These are phyloP conservation scores for Aricia agestis DNA, from an alignment of 1,140 invertebrate species.

Conservation along the genomic window DNA sequence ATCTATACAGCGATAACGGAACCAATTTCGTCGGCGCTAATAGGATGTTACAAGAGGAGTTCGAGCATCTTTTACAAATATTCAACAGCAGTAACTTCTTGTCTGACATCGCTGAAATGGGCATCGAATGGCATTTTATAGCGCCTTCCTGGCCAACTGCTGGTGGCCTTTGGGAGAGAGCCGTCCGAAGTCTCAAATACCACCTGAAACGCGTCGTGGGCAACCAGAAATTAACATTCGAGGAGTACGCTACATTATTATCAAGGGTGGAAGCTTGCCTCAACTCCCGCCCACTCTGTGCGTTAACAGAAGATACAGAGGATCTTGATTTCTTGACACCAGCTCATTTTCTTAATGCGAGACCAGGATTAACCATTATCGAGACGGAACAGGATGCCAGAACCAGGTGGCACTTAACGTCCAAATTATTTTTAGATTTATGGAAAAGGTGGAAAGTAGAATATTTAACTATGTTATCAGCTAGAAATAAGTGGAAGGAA, in stretches of 20 bases:
- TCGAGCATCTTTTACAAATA: conserved; percentile 1
- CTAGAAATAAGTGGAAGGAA: conserved; percentile 20
- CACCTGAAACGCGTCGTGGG: conserved; percentile 35
- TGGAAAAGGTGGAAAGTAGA: conserved; percentile 24
- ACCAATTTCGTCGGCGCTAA: conserved; percentile 54
- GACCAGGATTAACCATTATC: conserved; percentile 20
- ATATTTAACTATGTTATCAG: conserved; percentile 18
- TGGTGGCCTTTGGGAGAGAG: conserved; percentile 17
- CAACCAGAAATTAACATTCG: conserved; percentile 34
- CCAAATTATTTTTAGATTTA: conserved; percentile 18
- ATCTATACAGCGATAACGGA: conserved; percentile 53
- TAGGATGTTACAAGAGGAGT: conserved; percentile 22
- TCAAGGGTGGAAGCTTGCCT: conserved; percentile 35
- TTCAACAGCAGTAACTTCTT: conserved; percentile 11
- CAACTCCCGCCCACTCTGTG: conserved; percentile 43
- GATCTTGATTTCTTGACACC: conserved; percentile 36
- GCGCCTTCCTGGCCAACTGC: conserved; percentile 29
- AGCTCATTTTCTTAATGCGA: conserved; percentile 39
- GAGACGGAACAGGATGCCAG: conserved; percentile 20
- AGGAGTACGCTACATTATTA: conserved; percentile 39
- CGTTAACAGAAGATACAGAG: conserved; percentile 34
- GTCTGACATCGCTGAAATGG: conserved; percentile 20
- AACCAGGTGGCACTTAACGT: conserved; percentile 21
- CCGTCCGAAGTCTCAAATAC: conserved; percentile 15
- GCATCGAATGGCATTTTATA: conserved; percentile 29